These are phyloP conservation scores for Crioceris asparagi DNA, from an alignment of 2,888 invertebrate genomes.

Conservation along the genomic window DNA sequence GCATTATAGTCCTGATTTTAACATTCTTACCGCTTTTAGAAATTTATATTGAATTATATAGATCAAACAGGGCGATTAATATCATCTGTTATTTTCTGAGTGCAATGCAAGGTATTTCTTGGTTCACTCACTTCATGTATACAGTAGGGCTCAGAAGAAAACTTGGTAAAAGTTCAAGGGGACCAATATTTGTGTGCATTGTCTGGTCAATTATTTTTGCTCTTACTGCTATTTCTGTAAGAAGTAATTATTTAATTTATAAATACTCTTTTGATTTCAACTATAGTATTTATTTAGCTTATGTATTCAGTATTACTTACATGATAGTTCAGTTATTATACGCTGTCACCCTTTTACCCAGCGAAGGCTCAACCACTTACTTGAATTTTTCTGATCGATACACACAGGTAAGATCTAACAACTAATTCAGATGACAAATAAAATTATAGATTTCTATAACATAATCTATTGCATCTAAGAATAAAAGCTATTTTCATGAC, in stretches of 20 bases:
- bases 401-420: constrained; percentile 22
- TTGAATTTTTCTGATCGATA: constrained; percentile 27
- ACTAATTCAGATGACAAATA: too few relatives aligned
- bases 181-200: constrained; percentile 57
- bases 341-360: constrained; percentile 60
- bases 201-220: constrained; percentile 59
- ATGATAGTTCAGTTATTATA: constrained; percentile 58
- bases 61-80: constrained; percentile 31
- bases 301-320: constrained; percentile 51
- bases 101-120: constrained; percentile 61
- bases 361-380: constrained; percentile 41
- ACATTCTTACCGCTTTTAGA: constrained; percentile 57
- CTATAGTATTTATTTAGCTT: constrained; percentile 36
- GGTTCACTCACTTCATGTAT: constrained; percentile 74
- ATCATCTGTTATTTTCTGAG: constrained; percentile 57
- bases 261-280: constrained; percentile 27
- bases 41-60: constrained; percentile 52
- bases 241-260: constrained; percentile 49
- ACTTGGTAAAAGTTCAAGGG: constrained; percentile 57
- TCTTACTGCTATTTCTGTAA: constrained; percentile 55
- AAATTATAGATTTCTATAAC: too few relatives aligned
- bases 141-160: constrained; percentile 55
- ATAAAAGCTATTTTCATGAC: not conserved
- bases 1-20: constrained; percentile 51
- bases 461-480: too few relatives aligned